Conservation (phyloP, 2,888 invertebrate species). For the Platycheirus albimanus region DNA sequence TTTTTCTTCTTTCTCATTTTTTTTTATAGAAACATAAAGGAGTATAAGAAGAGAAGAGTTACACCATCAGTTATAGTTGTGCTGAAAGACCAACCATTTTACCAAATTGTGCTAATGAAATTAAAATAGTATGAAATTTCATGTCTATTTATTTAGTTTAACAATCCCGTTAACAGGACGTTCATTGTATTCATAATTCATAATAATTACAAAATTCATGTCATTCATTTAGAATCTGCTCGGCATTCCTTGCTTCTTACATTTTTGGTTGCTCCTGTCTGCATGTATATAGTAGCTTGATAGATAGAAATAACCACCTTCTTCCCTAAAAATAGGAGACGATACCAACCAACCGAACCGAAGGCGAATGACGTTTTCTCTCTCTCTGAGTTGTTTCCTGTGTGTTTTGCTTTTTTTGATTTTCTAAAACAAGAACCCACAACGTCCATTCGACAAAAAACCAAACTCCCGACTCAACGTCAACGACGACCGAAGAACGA, state of each 20-base stretch:
- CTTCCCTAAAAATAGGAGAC: slow-evolving; percentile 6
- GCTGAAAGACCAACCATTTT: slow-evolving; percentile 52
- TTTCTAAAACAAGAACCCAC: slow-evolving; percentile 44
- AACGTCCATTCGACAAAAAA: slow-evolving; percentile 43
- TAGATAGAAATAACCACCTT: slow-evolving; percentile 6
- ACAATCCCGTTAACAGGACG: slow-evolving; percentile 73
- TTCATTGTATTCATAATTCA: slow-evolving; percentile 74
- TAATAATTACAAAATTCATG: slow-evolving; percentile 73
- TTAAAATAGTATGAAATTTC: slow-evolving; percentile 74
- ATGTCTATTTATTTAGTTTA: slow-evolving; percentile 74
- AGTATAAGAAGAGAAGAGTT: too few relatives aligned
- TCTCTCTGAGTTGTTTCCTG: slow-evolving; percentile 14
- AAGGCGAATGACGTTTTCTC: slow-evolving; percentile 18
- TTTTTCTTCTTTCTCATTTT: too few relatives aligned
- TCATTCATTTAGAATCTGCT: slow-evolving; percentile 66
- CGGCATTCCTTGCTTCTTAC: slow-evolving; percentile 30
- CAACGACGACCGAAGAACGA: too few relatives aligned
- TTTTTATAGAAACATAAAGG: too few relatives aligned
- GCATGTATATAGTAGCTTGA: too few relatives aligned
- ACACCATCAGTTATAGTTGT: too few relatives aligned
- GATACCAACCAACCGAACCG: background rate
- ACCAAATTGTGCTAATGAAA: slow-evolving; percentile 74
- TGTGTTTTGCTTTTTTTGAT: slow-evolving; percentile 16
- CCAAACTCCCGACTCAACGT: slow-evolving; percentile 34
- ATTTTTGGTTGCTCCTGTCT: slow-evolving; percentile 20